These are phyloP conservation scores for Prolemur simus DNA, from an alignment of 2,113 vertebrate genomes.

Conservation along the genomic window DNA sequence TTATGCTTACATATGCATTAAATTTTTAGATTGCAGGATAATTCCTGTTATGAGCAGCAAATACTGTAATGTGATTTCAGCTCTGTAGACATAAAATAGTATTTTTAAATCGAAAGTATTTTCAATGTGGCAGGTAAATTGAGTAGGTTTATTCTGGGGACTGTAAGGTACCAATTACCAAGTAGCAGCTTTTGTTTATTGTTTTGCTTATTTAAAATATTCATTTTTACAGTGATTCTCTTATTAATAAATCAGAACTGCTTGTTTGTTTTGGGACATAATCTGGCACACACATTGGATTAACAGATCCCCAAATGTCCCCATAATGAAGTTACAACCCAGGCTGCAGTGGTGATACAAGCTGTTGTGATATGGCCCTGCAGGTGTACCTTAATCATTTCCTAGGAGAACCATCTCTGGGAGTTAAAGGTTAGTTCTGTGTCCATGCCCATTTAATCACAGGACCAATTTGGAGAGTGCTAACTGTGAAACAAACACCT, in stretches of 20 bases:
- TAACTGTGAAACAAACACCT: conserved; percentile 49
- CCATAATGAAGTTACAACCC: background rate
- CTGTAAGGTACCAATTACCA: background rate
- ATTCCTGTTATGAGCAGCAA: background rate
- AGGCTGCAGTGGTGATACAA: background rate
- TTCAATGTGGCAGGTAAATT: background rate
- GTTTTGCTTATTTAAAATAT: background rate
- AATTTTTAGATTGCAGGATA: background rate
- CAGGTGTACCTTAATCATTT: background rate
- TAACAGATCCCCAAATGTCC: background rate
- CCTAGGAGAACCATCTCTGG: background rate
- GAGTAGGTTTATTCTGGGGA: background rate
- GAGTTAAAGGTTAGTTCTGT: conserved; percentile 49
- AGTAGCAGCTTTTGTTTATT: background rate
- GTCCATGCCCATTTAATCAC: conserved; percentile 47
- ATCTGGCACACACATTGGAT: background rate
- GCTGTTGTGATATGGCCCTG: background rate
- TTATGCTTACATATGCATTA: background rate
- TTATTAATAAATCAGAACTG: background rate
- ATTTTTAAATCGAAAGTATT: background rate
- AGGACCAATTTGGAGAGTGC: conserved; percentile 48
- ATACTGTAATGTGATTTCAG: background rate
- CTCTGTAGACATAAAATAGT: background rate
- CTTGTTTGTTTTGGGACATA: background rate
- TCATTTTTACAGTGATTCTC: background rate